Conservation (phyloP, 1,140 invertebrate genomes). For the Semibalanus balanoides region DNA sequence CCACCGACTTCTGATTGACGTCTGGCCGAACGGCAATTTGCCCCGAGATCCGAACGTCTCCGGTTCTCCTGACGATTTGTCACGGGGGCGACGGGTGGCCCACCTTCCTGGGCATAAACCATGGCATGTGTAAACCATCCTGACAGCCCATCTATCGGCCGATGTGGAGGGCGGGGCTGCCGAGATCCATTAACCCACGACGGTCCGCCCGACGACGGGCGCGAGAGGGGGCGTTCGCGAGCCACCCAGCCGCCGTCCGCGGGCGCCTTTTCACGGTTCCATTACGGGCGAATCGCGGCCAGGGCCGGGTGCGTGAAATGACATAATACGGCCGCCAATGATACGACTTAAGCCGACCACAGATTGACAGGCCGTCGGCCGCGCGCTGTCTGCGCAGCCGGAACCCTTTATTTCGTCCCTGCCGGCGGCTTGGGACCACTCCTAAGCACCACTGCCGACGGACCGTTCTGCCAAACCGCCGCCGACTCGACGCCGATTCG, state of each 20-base stretch:
- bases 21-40: background rate
- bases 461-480: too few species aligned
- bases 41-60: background rate
- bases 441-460: background rate
- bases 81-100: background rate
- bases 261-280: background rate
- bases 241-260: background rate
- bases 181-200: background rate
- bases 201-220: background rate
- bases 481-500: too few species aligned
- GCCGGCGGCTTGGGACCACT: too few species aligned
- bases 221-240: too few species aligned
- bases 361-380: background rate
- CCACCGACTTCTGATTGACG: background rate
- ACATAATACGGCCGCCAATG: background rate
- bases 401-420: background rate
- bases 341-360: background rate
- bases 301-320: background rate
- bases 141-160: background rate
- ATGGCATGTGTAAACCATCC: background rate
- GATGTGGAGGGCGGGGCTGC: too few species aligned
- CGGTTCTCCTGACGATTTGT: background rate
- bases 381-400: too few species aligned
- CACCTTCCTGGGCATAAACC: background rate
- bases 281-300: background rate